Evolutionary conservation across 2,113 vertebrate species (phyloP), one percentile per base, ranked within the genome.

Genomic region (Plestiodon gilberti): DNA sequence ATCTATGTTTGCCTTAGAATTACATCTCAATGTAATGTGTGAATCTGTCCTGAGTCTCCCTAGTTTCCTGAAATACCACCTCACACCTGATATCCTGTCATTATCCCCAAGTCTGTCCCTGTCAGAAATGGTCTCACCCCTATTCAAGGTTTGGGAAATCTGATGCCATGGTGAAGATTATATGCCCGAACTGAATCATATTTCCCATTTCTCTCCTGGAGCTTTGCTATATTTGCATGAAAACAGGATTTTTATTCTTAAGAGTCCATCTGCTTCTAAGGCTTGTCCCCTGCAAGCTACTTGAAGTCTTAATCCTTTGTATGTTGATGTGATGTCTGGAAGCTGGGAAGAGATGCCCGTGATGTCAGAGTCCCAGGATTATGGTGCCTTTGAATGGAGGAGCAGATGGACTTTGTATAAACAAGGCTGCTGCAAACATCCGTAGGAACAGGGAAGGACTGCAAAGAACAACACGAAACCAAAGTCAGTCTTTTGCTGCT

Each of bases 191-290:
- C 40, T 55, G 55, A 91, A 43, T 76, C 33, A 59, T 78, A 52
- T 7, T 4, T 64, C 78, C 40, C 22, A 10, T 33, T 91, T 93
- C 65, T 87, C 90, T 88, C 91, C 30, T 25, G 78, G 48, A 35
- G 7, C 20, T 2, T 64, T 1, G 4, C 55, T n/a, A 4, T 87
- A 94, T 95, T 93, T 95, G 88, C 90, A 94, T 93, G 88, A 90
- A 93, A 94, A 95, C 83, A 93, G 89, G 86, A 87, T 85, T 84
- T 93, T 92, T 93, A 85, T 93, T 83, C 87, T 93, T 77, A 82
- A 85, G 52, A 80, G 78, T 64, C 95, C 95, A 95, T 96, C 94
- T 96, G 94, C 87, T 94, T 89, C 80, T 85, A 62, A 59, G 85
- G 55, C 88, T 90, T 59, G 55, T 87, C 89, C 78, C 81, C 90